Evolutionary conservation across 2,797 vertebrate genomes (phyloP), one percentile per base, ranked within the genome.

Genomic region (Phrynocephalus forsythii): DNA sequence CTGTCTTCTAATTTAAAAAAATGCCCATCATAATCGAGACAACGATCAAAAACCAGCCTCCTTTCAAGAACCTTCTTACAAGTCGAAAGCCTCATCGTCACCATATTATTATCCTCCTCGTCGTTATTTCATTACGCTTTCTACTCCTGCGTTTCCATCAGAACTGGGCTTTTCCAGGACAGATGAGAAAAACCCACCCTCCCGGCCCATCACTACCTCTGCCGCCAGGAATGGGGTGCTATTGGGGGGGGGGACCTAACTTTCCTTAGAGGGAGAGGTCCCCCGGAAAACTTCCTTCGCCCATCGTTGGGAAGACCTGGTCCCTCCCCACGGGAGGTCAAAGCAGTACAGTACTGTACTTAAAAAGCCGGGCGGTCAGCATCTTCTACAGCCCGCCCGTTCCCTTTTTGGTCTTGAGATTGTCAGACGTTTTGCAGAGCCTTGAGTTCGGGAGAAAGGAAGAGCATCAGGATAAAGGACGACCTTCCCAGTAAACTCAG

Each of bases 361-460:
- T 44, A 44, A 44, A 44, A 44, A 20, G 52, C 68, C 50, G 16
- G 52, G 33, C 77, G 8, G 15, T 6, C 1, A 28, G 52, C 78
- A 79, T 38, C 3, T 16, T n/a, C 56, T 52, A 9, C 1, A 38
- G 71, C 56, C 56, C 22, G 20, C 78, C 8, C n/a, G n/a, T n/a
- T 44, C 20, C n/a, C 20, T 82, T 30, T 38, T 18, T 1, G 44
- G 18, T 69, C 76, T 30, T n/a, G 44, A 79, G 63, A 67, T 81
- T 87, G 7, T 44, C 79, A 67, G 2, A 26, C 28, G 28, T 72
- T 89, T 88, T 18, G n/a, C 33, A 30, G 84, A 83, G 86, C 93
- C 90, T 80, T 87, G 92, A 89, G 82, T 84, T 87, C 56, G 22
- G 76, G 89, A 69, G 79, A 77, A 87, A 91, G 16, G 82, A 91